phyloP scores from a whole-genome alignment of 2,797 vertebrate genomes.

The Onychomys torridus region DNA sequence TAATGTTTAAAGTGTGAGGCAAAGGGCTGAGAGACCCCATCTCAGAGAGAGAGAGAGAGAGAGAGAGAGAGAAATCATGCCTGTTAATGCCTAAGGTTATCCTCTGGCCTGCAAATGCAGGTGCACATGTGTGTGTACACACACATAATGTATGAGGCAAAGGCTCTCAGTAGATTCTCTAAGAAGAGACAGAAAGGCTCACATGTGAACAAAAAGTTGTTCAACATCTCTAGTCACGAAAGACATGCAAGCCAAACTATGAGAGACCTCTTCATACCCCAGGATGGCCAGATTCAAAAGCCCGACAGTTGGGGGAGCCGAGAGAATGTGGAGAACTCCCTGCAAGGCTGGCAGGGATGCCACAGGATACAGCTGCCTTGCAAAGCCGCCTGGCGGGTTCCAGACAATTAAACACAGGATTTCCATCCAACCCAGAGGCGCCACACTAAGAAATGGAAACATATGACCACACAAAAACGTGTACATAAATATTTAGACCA shows the following conservation, averaged over 20 bases:
- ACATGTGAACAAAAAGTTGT: background rate
- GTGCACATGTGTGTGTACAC: background rate
- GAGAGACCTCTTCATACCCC: background rate
- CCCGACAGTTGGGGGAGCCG: background rate
- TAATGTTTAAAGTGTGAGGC: background rate
- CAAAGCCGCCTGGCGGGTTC: background rate
- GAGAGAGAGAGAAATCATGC: background rate
- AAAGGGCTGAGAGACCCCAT: background rate
- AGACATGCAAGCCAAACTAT: background rate
- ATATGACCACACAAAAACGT: background rate
- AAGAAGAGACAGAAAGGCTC: background rate
- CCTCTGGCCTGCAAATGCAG: background rate
- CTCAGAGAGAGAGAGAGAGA: background rate
- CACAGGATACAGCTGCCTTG: background rate
- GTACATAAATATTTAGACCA: constrained; percentile 19
- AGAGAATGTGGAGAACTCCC: background rate
- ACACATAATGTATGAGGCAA: background rate
- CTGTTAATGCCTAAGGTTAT: background rate
- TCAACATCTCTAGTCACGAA: background rate
- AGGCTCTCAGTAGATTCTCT: background rate
- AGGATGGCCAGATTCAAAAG: background rate
- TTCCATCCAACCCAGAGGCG: background rate
- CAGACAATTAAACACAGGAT: background rate
- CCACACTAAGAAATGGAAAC: background rate
- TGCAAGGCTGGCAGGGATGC: background rate